These are phyloP conservation scores for Panagrolaimus sp. DNA, from an alignment of 1,140 invertebrate genomes.

Conservation along the genomic window DNA sequence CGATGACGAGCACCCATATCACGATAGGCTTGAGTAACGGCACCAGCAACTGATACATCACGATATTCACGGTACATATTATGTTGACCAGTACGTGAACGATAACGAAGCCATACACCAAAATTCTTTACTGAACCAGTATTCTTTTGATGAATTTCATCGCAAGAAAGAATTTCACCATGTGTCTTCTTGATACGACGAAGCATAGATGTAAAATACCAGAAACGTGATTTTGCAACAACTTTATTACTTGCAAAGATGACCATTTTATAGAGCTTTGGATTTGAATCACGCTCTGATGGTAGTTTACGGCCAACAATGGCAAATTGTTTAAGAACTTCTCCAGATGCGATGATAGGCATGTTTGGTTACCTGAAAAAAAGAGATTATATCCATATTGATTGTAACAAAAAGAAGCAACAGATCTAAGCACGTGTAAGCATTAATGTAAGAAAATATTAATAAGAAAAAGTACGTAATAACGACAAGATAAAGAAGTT, in stretches of 20 bases:
- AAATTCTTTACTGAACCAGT: slow-evolving; percentile 95
- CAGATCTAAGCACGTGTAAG: too few relatives aligned
- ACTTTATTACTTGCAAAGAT: slow-evolving; percentile 96
- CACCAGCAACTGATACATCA: slow-evolving; percentile 84
- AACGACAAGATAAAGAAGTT: too few relatives aligned
- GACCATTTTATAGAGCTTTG: slow-evolving; percentile 96
- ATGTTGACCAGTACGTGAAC: slow-evolving; percentile 94
- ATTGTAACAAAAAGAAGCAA: not conserved
- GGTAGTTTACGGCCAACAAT: slow-evolving; percentile 94
- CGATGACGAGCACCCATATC: slow-evolving; percentile 98
- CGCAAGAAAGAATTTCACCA: slow-evolving; percentile 91
- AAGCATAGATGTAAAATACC: slow-evolving; percentile 95
- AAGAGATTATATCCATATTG: not conserved
- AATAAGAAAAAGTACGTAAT: too few relatives aligned
- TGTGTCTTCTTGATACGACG: slow-evolving; percentile 98
- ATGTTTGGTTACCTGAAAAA: slow-evolving; percentile 28
- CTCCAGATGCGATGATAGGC: slow-evolving; percentile 58
- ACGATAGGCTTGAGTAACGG: slow-evolving; percentile 94
- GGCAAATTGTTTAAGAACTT: slow-evolving; percentile 82
- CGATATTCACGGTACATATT: slow-evolving; percentile 96
- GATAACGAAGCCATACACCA: slow-evolving; percentile 91
- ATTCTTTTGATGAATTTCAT: slow-evolving; percentile 78
- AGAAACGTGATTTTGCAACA: slow-evolving; percentile 96
- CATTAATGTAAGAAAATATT: not conserved
- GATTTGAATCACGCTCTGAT: slow-evolving; percentile 78